Evolutionary conservation across 1,140 invertebrate species (phyloP).

Genomic region (Trichomalopsis sarcophagae): DNA sequence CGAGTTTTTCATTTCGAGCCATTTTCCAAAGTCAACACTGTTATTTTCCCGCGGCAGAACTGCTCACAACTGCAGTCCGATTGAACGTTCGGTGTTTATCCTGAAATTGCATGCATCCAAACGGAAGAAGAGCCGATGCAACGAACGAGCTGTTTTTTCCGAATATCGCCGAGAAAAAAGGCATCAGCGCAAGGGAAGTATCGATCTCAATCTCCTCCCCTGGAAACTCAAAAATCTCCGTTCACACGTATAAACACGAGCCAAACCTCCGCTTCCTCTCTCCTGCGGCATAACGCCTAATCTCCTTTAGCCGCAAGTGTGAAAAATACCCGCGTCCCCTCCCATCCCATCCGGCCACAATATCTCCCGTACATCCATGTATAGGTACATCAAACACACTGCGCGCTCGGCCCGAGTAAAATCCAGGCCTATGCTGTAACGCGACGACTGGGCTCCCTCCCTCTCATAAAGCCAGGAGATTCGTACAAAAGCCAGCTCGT

Average conservation of each 20-base stretch:
- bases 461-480: neutral
- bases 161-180: no score
- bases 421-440: neutral
- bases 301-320: neutral
- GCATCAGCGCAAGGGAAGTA: no score
- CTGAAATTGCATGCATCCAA: no score
- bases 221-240: neutral
- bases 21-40: no score
- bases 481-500: neutral
- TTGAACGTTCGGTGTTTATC: no score
- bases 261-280: neutral
- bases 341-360: conserved; percentile 31
- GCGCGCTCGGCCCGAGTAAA: neutral
- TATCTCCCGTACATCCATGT: no score
- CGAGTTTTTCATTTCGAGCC: no score
- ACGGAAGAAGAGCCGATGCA: no score
- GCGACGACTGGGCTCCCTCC: neutral
- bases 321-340: conserved; percentile 5
- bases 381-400: no score
- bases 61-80: no score
- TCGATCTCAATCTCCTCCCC: neutral
- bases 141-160: no score
- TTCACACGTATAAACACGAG: neutral
- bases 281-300: neutral
- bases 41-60: no score